Evolutionary conservation across 1,140 invertebrate genomes (phyloP), one percentile per base, ranked within the genome.

Genomic region (Dryas iulia): DNA sequence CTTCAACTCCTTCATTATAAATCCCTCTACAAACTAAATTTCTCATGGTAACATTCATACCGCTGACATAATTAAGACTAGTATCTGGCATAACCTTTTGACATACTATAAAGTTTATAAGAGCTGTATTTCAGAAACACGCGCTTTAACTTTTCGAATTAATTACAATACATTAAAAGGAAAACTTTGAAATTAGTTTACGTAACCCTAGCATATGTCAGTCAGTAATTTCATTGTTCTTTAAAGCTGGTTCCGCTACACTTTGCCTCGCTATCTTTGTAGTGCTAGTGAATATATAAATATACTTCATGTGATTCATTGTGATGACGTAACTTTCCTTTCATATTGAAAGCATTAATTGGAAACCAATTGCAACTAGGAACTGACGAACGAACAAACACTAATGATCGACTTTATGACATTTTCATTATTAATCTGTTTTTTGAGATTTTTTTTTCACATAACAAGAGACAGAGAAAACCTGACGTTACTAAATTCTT

Each of bases 101-200:
- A 66, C 26, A 52, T 53, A n/a, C 33, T 35, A 47, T 57, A 23
- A 66, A 66, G 59, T 66, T 69, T 47, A 52, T 60, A 78, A 76
- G 74, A 73, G 74, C 60, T 74, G 74, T 58, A 74, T 74, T 73
- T 59, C 71, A 61, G 59, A 66, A 60, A 64, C 72, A 69, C 35
- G 66, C 59, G 64, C 57, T 68, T 70, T 21, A 64, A 66, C 59
- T 71, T 78, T 71, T 52, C 18, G 72, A 78, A 78, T 74, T 76
- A 73, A 77, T 78, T 75, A 72, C 58, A 74, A 72, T 73, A 74
- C 59, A 74, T 76, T 73, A 74, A 57, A 69, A 76, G 53, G 61
- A 58, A 39, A 58, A 39, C 21, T 65, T 64, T 57, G 18, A 14
- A 58, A 65, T 65, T 65, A 61, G 35, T 61, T 47, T n/a, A 60